Percentiles rank a stretch among this genome's conserved stretches.
Conservation (phyloP, 2,888 invertebrate genomes). For the Drosophila robusta region DNA sequence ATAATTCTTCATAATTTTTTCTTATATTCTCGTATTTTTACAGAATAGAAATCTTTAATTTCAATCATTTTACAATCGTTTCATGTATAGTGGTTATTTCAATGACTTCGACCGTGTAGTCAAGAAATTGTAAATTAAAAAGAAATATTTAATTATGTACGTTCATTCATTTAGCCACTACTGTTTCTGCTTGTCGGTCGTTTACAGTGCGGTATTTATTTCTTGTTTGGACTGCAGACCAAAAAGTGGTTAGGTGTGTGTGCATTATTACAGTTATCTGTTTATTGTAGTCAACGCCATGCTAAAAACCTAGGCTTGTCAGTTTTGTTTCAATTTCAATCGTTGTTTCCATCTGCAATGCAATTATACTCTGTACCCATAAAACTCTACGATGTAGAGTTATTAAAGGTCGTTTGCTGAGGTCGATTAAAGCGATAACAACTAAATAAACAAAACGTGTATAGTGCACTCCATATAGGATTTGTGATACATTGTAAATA, state of each 20-base stretch:
- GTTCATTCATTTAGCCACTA: constrained; percentile 10
- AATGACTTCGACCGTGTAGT: background rate
- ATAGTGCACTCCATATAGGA: background rate
- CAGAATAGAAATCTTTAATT: background rate
- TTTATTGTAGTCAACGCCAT: constrained; percentile 31
- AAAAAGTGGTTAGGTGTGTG: constrained; percentile 11
- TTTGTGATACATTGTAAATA: background rate
- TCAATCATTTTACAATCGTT: background rate
- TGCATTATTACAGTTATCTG: constrained; percentile 46
- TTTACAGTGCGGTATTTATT: constrained; percentile 13
- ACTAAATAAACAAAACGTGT: background rate
- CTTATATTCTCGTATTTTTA: no score
- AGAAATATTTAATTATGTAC: background rate
- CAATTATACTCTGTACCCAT: background rate
- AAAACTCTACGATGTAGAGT: background rate
- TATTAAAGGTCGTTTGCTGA: background rate
- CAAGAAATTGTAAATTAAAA: background rate
- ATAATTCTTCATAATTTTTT: no score
- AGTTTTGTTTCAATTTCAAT: constrained; percentile 15
- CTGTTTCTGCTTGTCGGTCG: constrained; percentile 7
- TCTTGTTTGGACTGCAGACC: constrained; percentile 10
- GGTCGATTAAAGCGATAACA: background rate
- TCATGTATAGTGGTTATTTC: background rate
- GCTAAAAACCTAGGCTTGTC: constrained; percentile 18
- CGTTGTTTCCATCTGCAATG: constrained; percentile 6